A percentile compares a stretch with the other conserved stretches of the same genome.
Conservation (phyloP, 2,797 vertebrate species). For the Sebastes steindachneri region DNA sequence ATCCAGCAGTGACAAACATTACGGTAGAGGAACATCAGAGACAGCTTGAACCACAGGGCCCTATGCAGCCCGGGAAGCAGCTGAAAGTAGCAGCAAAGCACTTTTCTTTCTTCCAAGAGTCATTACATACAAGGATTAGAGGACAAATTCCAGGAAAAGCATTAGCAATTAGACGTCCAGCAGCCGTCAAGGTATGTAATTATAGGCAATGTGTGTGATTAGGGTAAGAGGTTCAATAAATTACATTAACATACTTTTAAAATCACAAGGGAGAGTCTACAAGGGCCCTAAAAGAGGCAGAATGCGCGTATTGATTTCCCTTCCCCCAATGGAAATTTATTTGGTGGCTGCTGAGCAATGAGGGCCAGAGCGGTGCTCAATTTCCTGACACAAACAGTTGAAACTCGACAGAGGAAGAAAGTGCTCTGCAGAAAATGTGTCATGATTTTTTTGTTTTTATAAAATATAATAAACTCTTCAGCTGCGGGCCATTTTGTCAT, state of each 20-base stretch:
- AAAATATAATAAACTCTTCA: not conserved
- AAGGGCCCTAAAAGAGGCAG: slow-evolving; percentile 78
- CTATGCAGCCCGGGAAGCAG: slow-evolving; percentile 24
- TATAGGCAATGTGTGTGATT: slow-evolving; percentile 86
- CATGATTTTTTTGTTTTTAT: slow-evolving; percentile 14
- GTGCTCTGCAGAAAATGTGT: slow-evolving; percentile 49
- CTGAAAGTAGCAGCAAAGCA: slow-evolving; percentile 70
- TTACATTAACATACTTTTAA: slow-evolving; percentile 88
- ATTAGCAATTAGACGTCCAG: slow-evolving; percentile 85
- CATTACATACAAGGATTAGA: slow-evolving; percentile 80
- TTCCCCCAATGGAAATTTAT: slow-evolving; percentile 82
- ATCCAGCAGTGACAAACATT: slow-evolving; percentile 12
- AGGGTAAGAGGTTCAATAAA: slow-evolving; percentile 88
- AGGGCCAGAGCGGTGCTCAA: slow-evolving; percentile 54
- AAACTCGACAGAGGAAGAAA: slow-evolving; percentile 46
- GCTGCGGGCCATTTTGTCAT: slow-evolving; percentile 1
- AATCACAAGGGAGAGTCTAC: slow-evolving; percentile 78
- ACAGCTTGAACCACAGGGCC: slow-evolving; percentile 12
- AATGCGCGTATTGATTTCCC: slow-evolving; percentile 84
- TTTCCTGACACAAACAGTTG: slow-evolving; percentile 68
- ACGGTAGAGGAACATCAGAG: slow-evolving; percentile 10
- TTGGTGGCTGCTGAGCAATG: slow-evolving; percentile 79
- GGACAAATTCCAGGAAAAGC: slow-evolving; percentile 85
- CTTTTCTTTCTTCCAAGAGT: slow-evolving; percentile 74
- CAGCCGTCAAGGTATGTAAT: slow-evolving; percentile 84